Percentiles rank a stretch among this genome's conserved stretches.
These are phyloP conservation scores for Blastobasis lacticolella DNA, from an alignment of 2,888 invertebrate genomes.

Conservation along the genomic window DNA sequence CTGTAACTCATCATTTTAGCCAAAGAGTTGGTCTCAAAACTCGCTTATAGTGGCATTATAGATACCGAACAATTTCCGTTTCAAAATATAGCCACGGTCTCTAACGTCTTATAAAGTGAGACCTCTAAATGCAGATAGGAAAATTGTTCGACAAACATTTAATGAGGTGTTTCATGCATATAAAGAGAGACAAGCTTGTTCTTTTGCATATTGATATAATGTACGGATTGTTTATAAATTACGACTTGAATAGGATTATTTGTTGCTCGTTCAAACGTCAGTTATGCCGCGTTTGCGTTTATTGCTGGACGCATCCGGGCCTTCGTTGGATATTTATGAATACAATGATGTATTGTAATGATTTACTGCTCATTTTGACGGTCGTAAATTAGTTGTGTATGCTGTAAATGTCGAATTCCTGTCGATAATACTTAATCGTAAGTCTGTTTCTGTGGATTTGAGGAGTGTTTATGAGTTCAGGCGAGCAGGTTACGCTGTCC, in stretches of 20 bases:
- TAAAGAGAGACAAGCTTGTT: constrained; percentile 36
- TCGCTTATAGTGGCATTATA: too few species aligned
- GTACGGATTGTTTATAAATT: constrained; percentile 43
- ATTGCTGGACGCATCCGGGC: constrained; percentile 38
- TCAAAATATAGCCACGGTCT: neutral
- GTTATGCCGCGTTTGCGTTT: constrained; percentile 34
- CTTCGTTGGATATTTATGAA: constrained; percentile 38
- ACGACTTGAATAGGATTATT: constrained; percentile 43
- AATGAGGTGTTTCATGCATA: constrained; percentile 52
- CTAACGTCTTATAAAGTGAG: neutral
- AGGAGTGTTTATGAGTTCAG: too few species aligned
- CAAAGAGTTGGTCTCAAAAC: too few species aligned
- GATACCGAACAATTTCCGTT: neutral
- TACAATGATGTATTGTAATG: neutral
- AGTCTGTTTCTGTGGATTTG: too few species aligned
- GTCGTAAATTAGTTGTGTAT: neutral
- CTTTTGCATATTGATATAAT: constrained; percentile 35
- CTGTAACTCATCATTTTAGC: too few species aligned
- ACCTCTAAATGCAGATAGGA: constrained; percentile 33
- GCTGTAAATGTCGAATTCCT: too few species aligned
- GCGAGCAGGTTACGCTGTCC: too few species aligned
- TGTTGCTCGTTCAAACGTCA: constrained; percentile 37
- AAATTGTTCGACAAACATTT: constrained; percentile 49
- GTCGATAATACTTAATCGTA: too few species aligned
- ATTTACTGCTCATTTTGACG: neutral